Evolutionary conservation across 2,797 vertebrate genomes (phyloP), one percentile per base, ranked within the genome.

Genomic region (Urosaurus nigricauda): DNA sequence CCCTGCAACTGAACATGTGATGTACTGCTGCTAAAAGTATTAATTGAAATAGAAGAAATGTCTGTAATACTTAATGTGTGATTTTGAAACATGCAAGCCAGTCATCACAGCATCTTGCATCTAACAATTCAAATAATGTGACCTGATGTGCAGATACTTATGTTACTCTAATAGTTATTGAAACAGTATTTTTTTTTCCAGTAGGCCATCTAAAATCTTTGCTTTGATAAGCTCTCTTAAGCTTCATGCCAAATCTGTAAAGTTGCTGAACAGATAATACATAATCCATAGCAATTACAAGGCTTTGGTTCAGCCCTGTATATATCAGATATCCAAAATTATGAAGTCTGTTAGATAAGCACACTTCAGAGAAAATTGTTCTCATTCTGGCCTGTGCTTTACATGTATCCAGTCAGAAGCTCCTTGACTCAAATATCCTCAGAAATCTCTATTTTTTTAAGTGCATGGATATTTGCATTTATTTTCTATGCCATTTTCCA

Each of bases 161-260:
- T 78, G 35, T 56, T 0, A 77, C 90, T 29, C 40, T 56, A n/a
- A n/a, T 56, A 37, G 8, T 71, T 13, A 71, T 14, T 71, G 14
- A 35, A 29, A 77, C 79, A 63, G 60, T 63, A 63, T 24, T 43
- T 43, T 43, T 43, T 43, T 11, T 43, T 84, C 13, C 5, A 40
- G 2, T 37, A 84, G 89, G 16, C 13, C 87, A 16, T 60, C 7
- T 88, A 79, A 89, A 75, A 71, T 51, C 4, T 56, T 19, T 73
- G 47, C 12, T 84, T 14, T 17, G 21, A 47, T 16, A 37, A 51
- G 17, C 53, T 81, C 0, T 0, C 26, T n/a, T 56, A 13, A 29
- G 77, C 32, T 5, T 37, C 37, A 13, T 0, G 40, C 5, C 74
- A 2, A 86, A 80, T 84, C 56, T 81, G 71, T 47, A 93, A 84